Evolutionary conservation across 2,113 vertebrate species (phyloP), one percentile per base, ranked within the genome.

Genomic region (Scalopus aquaticus): DNA sequence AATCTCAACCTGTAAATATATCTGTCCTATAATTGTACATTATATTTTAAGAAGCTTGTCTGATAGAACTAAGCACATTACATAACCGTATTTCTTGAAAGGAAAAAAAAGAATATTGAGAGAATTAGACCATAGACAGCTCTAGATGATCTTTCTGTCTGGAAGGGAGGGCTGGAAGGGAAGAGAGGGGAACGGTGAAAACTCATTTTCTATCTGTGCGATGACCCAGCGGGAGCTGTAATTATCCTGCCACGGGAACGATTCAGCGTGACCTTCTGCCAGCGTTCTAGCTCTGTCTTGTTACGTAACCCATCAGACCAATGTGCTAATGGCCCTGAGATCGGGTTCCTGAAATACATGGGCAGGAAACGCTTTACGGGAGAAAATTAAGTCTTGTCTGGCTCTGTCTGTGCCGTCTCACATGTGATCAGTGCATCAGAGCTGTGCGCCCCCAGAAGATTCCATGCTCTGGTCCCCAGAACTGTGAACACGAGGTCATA

Each of bases 321-420:
- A 39, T 44, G 35, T 30, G 3, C 44, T 30, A 70, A 39, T 3
- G n/a, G 12, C 91, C 49, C 11, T 6, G 39, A 92, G 91, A 88
- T 64, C 69, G 56, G 65, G 58, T 69, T 90, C 15, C 82, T 88
- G 83, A 94, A 90, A 24, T 37, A 84, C 54, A 70, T n/a, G 44
- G 24, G 37, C 88, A 87, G 72, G 85, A 82, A 65, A 49, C 24
- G 9, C 26, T 30, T 64, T 19, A 39, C 22, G 32, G 3, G 15
- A 51, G 46, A 46, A 37, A 11, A 1, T 2, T 19, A 30, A 32
- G 17, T 26, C 22, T 46, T 46, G 10, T 1, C 15, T 4, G 10
- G 6, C 9, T 13, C 1, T 4, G 30, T 39, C 15, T 17, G 82
- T 24, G 62, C 17, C 77, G 28, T 82, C 46, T 35, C 51, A 67